Percentiles rank a stretch among this genome's conserved stretches.
These are phyloP conservation scores for Drosophila serrata DNA, from an alignment of 1,140 invertebrate genomes.

Conservation along the genomic window DNA sequence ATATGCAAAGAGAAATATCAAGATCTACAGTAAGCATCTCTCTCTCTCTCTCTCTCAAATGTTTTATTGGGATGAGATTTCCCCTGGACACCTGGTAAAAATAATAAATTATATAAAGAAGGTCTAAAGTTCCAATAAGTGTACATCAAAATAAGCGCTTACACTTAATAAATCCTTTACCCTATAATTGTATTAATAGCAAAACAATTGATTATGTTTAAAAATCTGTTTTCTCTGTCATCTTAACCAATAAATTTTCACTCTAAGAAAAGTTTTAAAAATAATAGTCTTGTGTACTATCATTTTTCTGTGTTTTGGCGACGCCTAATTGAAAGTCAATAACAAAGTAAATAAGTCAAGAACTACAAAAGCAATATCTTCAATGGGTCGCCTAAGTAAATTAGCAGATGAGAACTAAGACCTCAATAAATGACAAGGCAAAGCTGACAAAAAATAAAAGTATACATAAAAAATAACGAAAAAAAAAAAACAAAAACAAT, in stretches of 20 bases:
- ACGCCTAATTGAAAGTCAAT: conserved; percentile 34
- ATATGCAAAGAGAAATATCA: neutral
- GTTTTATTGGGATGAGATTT: neutral
- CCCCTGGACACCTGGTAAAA: neutral
- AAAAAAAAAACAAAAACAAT: neutral
- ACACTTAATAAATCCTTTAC: too few species aligned
- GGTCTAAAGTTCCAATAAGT: too few species aligned
- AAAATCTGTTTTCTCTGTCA: too few species aligned
- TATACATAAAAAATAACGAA: neutral
- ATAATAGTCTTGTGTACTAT: neutral
- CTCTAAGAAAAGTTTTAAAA: neutral
- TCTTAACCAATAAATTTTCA: too few species aligned
- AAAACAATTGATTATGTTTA: too few species aligned
- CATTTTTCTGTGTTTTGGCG: conserved; percentile 23
- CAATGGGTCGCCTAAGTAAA: neutral
- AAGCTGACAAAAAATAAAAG: conserved; percentile 4
- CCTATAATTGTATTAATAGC: too few species aligned
- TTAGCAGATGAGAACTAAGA: conserved; percentile 11
- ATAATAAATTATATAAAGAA: neutral
- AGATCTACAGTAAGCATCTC: neutral
- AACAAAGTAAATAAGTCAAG: conserved; percentile 47
- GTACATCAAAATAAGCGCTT: too few species aligned
- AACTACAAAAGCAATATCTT: conserved; percentile 1
- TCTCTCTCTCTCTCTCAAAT: too few species aligned
- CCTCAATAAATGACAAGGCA: conserved; percentile 6